Evolutionary conservation across 2,113 vertebrate species (phyloP), one percentile per base, ranked within the genome.

Genomic region (Sinocyclocheilus anophthalmus): DNA sequence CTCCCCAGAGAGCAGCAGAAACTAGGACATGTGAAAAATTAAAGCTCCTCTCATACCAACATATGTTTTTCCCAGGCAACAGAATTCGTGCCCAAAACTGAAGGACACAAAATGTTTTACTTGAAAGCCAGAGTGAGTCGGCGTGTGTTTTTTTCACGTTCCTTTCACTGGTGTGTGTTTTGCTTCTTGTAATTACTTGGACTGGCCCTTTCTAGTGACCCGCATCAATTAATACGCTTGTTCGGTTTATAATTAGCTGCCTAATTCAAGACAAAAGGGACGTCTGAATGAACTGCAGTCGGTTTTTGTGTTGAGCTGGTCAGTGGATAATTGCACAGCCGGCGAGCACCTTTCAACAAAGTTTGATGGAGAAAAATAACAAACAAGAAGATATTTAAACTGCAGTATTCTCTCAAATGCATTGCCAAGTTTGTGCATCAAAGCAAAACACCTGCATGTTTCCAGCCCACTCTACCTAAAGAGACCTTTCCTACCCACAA

Each of bases 1-100:
- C 24, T 88, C 89, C 63, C 85, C 24, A 42, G 87, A 91, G 91
- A 73, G 69, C 39, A 80, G 26, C 37, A 86, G 83, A 92, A 94
- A 91, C 90, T 94, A 93, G 93, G 93, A 93, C 93, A 93, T 91
- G 93, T 94, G 83, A 94, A 94, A 94, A 92, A 94, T 94, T 94
- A 86, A 94, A 94, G 89, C 92, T 88, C 90, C 88, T 92, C 90
- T 92, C 91, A 93, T 90, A 90, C 92, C 89, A 93, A 91, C 93
- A 94, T 94, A 93, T 94, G 94, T 93, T 92, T 90, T 90, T 90
- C 90, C 90, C 61, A 70, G 84, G 83, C 87, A 87, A 87, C 76
- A 85, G 18, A 69, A 88, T 81, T 76, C 48, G 84, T 73, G 26
- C 39, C 63, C 45, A 45, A 85, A 88, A 80, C 77, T 76, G 77